Evolutionary conservation across 2,113 vertebrate species (phyloP), one percentile per base, ranked within the genome.

Genomic region (Anarrhichthys ocellatus): DNA sequence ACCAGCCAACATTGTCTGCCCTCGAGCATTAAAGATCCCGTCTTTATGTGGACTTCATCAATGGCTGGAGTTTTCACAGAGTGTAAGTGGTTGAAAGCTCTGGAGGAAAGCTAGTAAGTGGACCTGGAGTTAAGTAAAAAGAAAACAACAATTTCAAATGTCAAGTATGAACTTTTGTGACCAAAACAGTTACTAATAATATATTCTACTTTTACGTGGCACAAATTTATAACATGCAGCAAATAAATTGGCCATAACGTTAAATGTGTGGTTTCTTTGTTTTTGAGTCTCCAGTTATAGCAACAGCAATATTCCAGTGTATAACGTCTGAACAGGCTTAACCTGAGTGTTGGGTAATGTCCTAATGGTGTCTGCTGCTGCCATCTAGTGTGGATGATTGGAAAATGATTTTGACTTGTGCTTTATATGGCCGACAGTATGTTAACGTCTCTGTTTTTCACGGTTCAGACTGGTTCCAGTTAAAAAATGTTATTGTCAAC

Each of bases 311-410:
- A 46, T 54, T 36, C 29, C 54, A 69, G 50, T 29, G 13, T 11
- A 18, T 52, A 42, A 65, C 42, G 34, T 27, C n/a, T 24, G 24
- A 38, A 40, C 38, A 29, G 4, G 27, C 6, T 62, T 9, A n/a
- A 38, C 27, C 42, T 11, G 4, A 8, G 18, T 34, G 9, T 0
- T 13, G 14, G 13, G 1, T 56, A 3, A 46, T 38, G 18, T 56
- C 32, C 42, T 6, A 22, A 63, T n/a, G 4, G 50, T 27, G 72
- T 50, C 48, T 40, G 11, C 50, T 85, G 78, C 80, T 89, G 83
- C 87, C 85, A 84, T 77, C 87, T 86, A 78, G 80, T 84, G 89
- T 15, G 5, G 7, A 9, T 17, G 40, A 50, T 20, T 59, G 54
- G 20, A 72, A 46, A 6, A 0, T 38, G 38, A n/a, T 18, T 46